Evolutionary conservation across 2,888 invertebrate genomes (phyloP), one percentile per base, ranked within the genome.

Genomic region (Xanthorhoe spadicearia): DNA sequence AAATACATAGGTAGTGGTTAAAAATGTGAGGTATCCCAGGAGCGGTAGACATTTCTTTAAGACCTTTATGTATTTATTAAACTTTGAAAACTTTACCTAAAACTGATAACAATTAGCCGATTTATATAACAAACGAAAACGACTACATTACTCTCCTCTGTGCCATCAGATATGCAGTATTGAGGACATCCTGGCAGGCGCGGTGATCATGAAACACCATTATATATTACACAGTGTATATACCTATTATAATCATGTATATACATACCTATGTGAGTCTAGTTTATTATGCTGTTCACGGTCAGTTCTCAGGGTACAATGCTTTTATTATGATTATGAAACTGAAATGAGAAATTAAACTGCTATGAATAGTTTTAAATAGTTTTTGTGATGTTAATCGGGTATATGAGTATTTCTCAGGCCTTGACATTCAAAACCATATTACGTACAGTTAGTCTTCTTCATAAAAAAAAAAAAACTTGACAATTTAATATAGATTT

Each of bases 121-220:
- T n/a, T n/a, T n/a, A 10, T 43, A 8, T 17, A 17, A 8, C 17
- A 15, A 15, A 4, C 15, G 2, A 48, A 48, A 48, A 54, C 2
- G 32, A 48, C 52, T 61, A 53, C 50, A 68, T 68, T 66, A 67
- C 56, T 61, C 48, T 56, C 13, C 63, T 75, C 72, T 74, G 77
- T 72, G 71, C 65, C 73, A 83, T 79, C 79, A 75, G 77, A 74
- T 77, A 77, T 17, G 48, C 48, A 65, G 67, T 76, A 83, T 84
- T 83, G 82, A 82, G 81, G 74, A 80, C 83, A 85, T 86, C 86
- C 86, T 82, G 80, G 66, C 82, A 81, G 82, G 79, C 81, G 78
- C 73, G 74, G 79, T 77, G 76, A 69, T 74, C 74, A 75, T 75
- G 68, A 70, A 71, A 70, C 49, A 63, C 51, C 17, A 63, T 59